Evolutionary conservation across 2,888 invertebrate genomes (phyloP).

Genomic region (Amiota minor): DNA sequence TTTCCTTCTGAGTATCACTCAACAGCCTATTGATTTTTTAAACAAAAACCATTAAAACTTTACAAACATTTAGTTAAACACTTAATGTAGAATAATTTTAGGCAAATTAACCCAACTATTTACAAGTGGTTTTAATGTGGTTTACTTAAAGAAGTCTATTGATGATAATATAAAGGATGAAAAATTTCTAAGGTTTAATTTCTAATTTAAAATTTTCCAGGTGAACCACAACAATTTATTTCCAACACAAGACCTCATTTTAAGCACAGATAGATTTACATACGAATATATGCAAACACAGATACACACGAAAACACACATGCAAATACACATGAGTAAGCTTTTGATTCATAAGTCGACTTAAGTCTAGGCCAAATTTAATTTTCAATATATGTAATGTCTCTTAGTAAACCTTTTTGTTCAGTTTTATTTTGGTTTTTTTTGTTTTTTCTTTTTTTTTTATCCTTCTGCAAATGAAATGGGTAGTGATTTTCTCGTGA

Average conservation of each 20-base stretch:
- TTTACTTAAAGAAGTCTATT: slow-evolving; percentile 17
- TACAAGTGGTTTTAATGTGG: slow-evolving; percentile 21
- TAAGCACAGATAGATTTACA: slow-evolving; percentile 39
- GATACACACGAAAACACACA: neutral
- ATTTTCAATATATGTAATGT: neutral
- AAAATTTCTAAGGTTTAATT: slow-evolving; percentile 1
- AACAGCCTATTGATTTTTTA: too few relatives aligned
- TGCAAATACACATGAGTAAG: neutral
- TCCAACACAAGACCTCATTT: slow-evolving; percentile 66
- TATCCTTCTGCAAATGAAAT: neutral
- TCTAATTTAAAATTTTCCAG: slow-evolving; percentile 50
- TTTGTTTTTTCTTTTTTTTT: neutral
- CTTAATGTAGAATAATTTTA: too few relatives aligned
- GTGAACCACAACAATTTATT: slow-evolving; percentile 68
- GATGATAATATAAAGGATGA: neutral
- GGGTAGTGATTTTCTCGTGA: too few relatives aligned
- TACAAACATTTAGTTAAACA: too few relatives aligned
- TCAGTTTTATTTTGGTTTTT: neutral
- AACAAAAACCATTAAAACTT: too few relatives aligned
- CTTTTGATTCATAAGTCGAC: too few relatives aligned
- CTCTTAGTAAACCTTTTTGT: neutral
- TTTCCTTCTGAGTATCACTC: too few relatives aligned
- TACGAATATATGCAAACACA: neutral
- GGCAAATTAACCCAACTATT: slow-evolving; percentile 13
- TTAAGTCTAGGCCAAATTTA: neutral